Base-by-base conservation (phyloP, 2,113 vertebrate species). In the Marcusenius ussheri region DNA sequence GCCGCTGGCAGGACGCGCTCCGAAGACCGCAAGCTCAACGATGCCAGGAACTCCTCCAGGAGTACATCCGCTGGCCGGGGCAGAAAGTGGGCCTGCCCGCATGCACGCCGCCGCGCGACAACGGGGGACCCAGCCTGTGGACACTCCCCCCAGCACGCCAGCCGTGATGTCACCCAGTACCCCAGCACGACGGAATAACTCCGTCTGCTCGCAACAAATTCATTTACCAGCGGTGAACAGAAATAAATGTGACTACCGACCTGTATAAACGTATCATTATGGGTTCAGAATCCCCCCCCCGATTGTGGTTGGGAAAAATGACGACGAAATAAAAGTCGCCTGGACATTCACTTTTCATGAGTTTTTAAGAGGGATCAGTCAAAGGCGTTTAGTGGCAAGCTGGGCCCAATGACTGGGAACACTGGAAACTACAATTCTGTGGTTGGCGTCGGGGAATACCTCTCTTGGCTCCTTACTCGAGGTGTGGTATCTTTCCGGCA, bases 181-280 rank as follows among this genome's bases (percentile, higher is more conserved):
- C 8, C 42, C 80, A 5, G 70, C 31, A 77, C 35, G 17, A 42
- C 31, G 31, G 31, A 77, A 39, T 58, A 70, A 21, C 84, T 90
- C 15, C 45, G 45, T 89, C 91, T 87, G 88, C 87, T 77, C 19
- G 13, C 50, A 83, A 9, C 66, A 42, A 87, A 56, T 90, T 15
- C 88, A 90, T 89, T 47, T 49, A 90, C 46, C 91, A 85, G 70
- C 13, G 24, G 77, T 51, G 83, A 88, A 58, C 87, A 77, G 80
- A 89, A 86, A 91, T 91, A 85, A 89, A 91, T 86, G 77, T 85
- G 87, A 91, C 89, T 86, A 56, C 88, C 89, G 62, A 85, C 88
- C 90, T 89, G 90, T 88, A 86, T 53, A 87, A 89, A 87, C 85
- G 27, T 90, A 89, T 89, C 89, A 89, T 91, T 87, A 90, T 87